Conservation (phyloP, 2,113 vertebrate genomes). For the Paramormyrops kingsleyae region DNA sequence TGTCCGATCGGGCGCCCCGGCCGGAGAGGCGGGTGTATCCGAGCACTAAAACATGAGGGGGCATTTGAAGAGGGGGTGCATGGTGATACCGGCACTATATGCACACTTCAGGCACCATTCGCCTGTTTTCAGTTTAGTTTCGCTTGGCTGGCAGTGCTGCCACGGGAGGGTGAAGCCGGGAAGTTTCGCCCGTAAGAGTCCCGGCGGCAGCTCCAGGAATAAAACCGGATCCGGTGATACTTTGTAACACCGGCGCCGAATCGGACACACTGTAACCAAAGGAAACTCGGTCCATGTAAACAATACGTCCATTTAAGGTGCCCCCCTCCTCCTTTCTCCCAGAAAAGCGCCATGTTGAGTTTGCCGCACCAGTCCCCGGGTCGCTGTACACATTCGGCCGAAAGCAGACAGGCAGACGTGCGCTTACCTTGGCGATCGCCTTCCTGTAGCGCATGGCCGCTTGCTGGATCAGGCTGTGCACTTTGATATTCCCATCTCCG, state of each 20-base stretch:
- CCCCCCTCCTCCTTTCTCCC: conserved; percentile 26
- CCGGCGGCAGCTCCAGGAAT: background rate
- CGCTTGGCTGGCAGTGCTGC: background rate
- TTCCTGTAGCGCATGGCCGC: conserved; percentile 87
- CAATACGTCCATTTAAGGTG: background rate
- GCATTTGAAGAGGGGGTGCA: background rate
- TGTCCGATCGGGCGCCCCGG: background rate
- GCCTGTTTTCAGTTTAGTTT: background rate
- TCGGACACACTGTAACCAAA: background rate
- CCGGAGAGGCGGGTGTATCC: background rate
- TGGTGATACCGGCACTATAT: background rate
- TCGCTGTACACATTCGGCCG: conserved; percentile 18
- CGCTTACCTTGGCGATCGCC: conserved; percentile 87
- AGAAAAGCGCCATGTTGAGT: conserved; percentile 61
- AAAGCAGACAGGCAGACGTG: background rate
- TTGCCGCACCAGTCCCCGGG: conserved; percentile 20
- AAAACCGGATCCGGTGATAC: background rate
- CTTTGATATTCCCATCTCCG: conserved; percentile 80
- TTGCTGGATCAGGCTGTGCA: conserved; percentile 78
- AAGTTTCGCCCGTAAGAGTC: background rate
- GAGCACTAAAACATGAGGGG: background rate
- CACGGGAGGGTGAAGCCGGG: background rate
- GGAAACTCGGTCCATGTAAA: background rate
- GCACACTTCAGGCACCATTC: background rate
- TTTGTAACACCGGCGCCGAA: background rate